Evolutionary conservation across 2,113 vertebrate genomes (phyloP).

Genomic region (Planiliza haematocheilus): DNA sequence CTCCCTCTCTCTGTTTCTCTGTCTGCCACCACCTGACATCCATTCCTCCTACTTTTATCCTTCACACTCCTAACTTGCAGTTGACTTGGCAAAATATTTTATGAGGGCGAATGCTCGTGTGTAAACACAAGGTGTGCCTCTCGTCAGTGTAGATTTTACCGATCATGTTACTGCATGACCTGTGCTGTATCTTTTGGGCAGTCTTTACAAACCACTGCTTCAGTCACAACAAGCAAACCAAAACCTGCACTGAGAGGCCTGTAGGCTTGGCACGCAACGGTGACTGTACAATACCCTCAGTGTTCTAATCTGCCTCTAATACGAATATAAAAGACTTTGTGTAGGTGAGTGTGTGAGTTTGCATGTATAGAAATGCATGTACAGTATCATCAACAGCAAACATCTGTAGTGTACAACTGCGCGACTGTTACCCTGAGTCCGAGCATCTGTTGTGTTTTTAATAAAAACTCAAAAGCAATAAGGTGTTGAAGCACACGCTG

Average conservation of each 20-base stretch:
- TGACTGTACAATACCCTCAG: background rate
- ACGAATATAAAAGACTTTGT: no score
- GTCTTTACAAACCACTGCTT: conserved; percentile 18
- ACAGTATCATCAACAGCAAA: no score
- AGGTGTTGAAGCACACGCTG: no score
- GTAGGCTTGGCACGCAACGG: no score
- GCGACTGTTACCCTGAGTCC: no score
- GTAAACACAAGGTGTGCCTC: conserved; percentile 32
- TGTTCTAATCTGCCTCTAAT: no score
- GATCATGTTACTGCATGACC: conserved; percentile 43
- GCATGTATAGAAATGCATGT: no score
- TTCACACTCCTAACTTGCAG: conserved; percentile 44
- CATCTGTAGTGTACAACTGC: no score
- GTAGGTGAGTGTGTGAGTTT: no score
- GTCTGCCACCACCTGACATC: conserved; percentile 40
- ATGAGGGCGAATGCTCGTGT: conserved; percentile 11
- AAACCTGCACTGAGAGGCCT: conserved; percentile 9
- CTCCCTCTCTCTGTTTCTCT: conserved; percentile 42
- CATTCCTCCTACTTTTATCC: conserved; percentile 52
- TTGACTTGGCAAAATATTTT: conserved; percentile 47
- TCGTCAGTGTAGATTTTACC: conserved; percentile 38
- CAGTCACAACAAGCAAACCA: conserved; percentile 18
- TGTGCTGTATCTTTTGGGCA: conserved; percentile 16
- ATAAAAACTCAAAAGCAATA: no score
- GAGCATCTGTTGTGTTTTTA: no score